Evolutionary conservation across 2,797 vertebrate species (phyloP), one percentile per base, ranked within the genome.

Genomic region (Poecile montanus): DNA sequence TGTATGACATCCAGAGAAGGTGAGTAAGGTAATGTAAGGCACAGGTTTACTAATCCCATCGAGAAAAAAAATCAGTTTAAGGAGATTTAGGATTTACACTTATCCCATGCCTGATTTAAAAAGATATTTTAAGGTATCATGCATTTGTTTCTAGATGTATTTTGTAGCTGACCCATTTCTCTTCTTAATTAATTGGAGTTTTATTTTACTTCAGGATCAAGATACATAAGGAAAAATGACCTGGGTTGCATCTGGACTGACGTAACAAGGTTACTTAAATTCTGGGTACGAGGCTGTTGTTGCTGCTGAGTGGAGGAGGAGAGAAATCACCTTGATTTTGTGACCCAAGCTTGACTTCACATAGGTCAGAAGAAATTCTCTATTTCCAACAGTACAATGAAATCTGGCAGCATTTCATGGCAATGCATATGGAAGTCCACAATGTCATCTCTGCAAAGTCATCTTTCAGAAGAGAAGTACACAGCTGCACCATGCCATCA

Each of bases 41-140:
- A 71, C 44, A 67, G 50, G 27, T 85, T 94, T 80, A 80, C 65
- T 85, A 89, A 91, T 65, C 54, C 38, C 13, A 19, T 13, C 4
- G 36, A 71, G 83, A 76, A 82, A 74, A 88, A 71, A 73, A 90
- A 78, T 66, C 66, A 87, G 27, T 86, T 88, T 87, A 79, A 95
- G 91, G 63, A 88, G 88, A 93, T 92, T 94, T 82, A 89, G 68
- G 88, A 62, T 92, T 92, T 93, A 74, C 45, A 87, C n/a, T 84
- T 60, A 93, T 82, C 67, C 84, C 30, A 44, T 50, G 61, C 48
- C 80, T 79, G 66, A 85, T 85, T 94, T 82, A 5, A 79, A 91
- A 94, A 89, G 56, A 36, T 79, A 89, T 57, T 93, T 89, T 73
- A 95, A 85, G 72, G 44, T 77, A 86, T 60, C 71, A 79, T 47